Conservation (phyloP, 2,797 vertebrate species). For the Pipistrellus pygmaeus region DNA sequence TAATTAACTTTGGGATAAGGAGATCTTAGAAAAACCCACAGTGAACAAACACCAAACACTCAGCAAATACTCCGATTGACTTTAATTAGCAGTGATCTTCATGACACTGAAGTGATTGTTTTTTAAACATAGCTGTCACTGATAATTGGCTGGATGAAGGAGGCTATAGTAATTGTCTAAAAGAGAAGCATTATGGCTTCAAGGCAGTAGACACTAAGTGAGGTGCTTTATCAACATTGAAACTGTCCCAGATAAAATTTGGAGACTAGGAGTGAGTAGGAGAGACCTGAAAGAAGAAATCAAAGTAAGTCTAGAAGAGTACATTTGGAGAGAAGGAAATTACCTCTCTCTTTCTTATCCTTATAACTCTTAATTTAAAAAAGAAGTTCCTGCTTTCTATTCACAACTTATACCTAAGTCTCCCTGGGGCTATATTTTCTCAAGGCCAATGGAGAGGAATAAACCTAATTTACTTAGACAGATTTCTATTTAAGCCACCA, state of each 20-base stretch:
- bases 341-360: neutral
- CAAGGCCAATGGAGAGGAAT: neutral
- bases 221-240: neutral
- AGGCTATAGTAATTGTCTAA: neutral
- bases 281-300: neutral
- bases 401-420: neutral
- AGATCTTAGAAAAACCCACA: constrained; percentile 64
- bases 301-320: neutral
- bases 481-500: constrained; percentile 31
- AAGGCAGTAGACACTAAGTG: neutral
- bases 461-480: constrained; percentile 41
- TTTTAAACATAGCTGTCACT: constrained; percentile 56
- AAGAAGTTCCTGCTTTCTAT: neutral
- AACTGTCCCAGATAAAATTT: neutral
- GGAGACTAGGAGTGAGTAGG: neutral
- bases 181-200: neutral
- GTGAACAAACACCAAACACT: constrained; percentile 64
- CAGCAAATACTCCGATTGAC: constrained; percentile 57
- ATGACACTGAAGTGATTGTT: constrained; percentile 54
- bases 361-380: neutral
- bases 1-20: constrained; percentile 64
- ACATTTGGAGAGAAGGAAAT: neutral
- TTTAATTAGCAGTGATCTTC: constrained; percentile 71
- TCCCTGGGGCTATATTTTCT: neutral
- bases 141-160: neutral